Base-by-base conservation (phyloP, 2,888 invertebrate genomes). In the Tenthredo notha region DNA sequence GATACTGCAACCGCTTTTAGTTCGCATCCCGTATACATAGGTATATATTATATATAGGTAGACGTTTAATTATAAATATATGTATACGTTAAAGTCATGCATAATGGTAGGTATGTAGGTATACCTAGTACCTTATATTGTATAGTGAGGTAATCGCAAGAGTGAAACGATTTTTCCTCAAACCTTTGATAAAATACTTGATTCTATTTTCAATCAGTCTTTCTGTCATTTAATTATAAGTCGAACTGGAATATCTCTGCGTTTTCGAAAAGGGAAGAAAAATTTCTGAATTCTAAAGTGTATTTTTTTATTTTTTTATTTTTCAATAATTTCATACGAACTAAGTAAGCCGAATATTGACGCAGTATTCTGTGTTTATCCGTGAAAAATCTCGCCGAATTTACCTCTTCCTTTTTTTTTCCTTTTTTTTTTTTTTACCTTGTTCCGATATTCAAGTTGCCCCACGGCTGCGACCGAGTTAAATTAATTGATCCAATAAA, bases 401-500 rank as follows among this genome's bases (percentile, higher is more conserved):
- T 43, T 74, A 40, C 25, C 43, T 43, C n/a, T 40, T 21, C 43
- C 21, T 74, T 43, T 74, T 43, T n/a, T 40, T 12, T 2, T 1
- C 40, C 7, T 70, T n/a, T 2, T 33, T 33, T 33, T 33, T 33
- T 33, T 33, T 33, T 18, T 37, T 37, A 29, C 15, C 40, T 74
- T 43, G 40, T 74, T 43, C 43, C 72, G 72, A 74, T 74, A 74
- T 74, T 6, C 72, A 74, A 74, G 40, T 10, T 74, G 40, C 77
- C 77, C n/a, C 54, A n/a, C 77, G 47, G 47, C 77, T 77, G 54
- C 77, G 0, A 77, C 77, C 77, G 77, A 54, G 50, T 77, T 54
- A 77, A 50, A 77, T 77, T 77, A 77, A 77, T 77, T 54, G 77
- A 77, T 33, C 77, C 77, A 77, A 77, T 77, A 54, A 50, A 50